These are phyloP conservation scores for Cochlearius cochlearius DNA, from an alignment of 2,113 vertebrate species.

Conservation along the genomic window DNA sequence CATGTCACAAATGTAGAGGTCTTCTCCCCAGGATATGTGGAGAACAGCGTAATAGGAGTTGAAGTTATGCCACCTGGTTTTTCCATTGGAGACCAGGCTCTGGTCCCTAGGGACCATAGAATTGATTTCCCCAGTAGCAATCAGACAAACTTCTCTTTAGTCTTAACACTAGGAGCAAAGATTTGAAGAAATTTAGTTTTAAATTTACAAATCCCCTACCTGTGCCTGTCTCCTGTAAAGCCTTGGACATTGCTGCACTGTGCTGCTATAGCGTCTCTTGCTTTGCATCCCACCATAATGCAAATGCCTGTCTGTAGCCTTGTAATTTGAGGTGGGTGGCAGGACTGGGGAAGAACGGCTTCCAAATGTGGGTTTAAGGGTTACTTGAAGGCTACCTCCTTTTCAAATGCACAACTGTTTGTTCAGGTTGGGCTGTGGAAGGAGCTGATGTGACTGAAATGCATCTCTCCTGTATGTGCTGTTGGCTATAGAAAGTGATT, in stretches of 20 bases:
- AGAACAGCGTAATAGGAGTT: background rate
- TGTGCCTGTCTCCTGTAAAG: background rate
- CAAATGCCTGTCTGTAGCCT: background rate
- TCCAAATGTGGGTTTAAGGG: background rate
- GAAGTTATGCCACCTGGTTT: background rate
- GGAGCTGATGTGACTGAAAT: background rate
- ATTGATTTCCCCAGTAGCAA: background rate
- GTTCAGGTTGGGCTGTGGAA: background rate
- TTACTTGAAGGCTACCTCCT: background rate
- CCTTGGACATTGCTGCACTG: background rate
- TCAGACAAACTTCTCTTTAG: background rate
- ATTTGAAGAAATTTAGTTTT: background rate
- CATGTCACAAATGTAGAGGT: background rate
- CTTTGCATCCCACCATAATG: background rate
- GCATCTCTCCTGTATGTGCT: background rate
- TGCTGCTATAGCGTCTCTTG: background rate
- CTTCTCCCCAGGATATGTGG: background rate
- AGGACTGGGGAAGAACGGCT: background rate
- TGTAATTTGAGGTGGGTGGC: background rate
- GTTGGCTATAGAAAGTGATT: background rate
- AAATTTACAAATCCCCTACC: background rate
- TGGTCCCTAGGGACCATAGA: rapidly evolving
- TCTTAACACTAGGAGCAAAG: background rate
- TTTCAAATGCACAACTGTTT: background rate
- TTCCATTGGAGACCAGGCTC: background rate